Base-by-base conservation (phyloP, 2,113 vertebrate genomes). In the Odobenus rosmarus region DNA sequence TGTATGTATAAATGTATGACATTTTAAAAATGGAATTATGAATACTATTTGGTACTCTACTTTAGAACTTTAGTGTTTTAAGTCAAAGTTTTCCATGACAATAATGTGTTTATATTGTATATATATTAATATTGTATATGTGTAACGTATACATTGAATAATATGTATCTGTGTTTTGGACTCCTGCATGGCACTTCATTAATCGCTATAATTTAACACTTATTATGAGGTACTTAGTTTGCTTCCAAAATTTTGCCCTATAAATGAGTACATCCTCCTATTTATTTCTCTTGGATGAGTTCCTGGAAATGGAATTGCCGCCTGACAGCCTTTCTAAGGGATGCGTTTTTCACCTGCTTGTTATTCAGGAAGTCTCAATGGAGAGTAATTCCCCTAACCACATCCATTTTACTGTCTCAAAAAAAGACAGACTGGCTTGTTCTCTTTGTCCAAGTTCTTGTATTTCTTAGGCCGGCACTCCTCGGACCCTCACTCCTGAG, bases 291-390 rank as follows among this genome's bases (percentile, higher is more conserved):
- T 87, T 90, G 31, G 87, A 26, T 86, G 61, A 59, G 62, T 87
- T 92, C 33, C 85, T 93, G 85, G 79, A 55, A 89, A 61, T 69
- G 55, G 76, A 49, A 62, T 77, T 88, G 57, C 62, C 46, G 23
- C 57, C 71, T 33, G 39, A 49, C 2, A 74, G 49, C 33, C 72
- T 59, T 89, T 81, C 72, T 59, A 62, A 86, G 51, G 46, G 87
- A 46, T 71, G 42, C 1, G 4, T 33, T 95, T 96, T 55, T 71
- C 51, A 88, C 64, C 94, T 85, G 76, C 42, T 71, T 83, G 19
- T 88, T 80, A 83, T 57, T 39, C 57, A 90, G 88, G 57, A 96
- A 80, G n/a, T 93, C 79, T 94, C 79, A 90, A 8, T 39, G 57
- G 83, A 87, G 72, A 80, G 31, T 93, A 62, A 81, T 64, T 92